Conservation (phyloP, 2,113 vertebrate genomes). For the Podiceps cristatus region DNA sequence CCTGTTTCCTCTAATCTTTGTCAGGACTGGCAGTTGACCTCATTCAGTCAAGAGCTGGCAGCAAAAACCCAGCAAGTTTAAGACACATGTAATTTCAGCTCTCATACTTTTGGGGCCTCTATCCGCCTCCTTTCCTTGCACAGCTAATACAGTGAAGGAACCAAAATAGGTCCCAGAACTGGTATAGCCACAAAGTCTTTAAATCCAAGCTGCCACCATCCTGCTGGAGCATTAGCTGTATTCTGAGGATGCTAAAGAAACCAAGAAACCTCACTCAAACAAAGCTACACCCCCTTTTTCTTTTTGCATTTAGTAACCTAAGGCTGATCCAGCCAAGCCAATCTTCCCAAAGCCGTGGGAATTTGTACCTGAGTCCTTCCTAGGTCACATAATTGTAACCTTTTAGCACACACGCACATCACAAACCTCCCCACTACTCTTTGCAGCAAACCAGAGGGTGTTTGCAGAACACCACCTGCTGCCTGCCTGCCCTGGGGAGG, state of each 20-base stretch:
- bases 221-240: background rate
- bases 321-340: background rate
- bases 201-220: background rate
- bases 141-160: background rate
- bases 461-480: background rate
- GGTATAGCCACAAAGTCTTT: background rate
- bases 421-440: background rate
- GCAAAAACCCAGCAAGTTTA: background rate
- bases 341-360: accelerated
- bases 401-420: background rate
- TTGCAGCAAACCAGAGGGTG: background rate
- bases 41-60: constrained; percentile 41
- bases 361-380: background rate
- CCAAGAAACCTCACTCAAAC: background rate
- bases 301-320: background rate
- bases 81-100: background rate
- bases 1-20: background rate
- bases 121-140: background rate
- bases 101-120: background rate
- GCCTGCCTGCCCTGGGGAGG: background rate
- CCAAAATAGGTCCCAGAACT: background rate
- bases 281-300: background rate
- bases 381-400: background rate
- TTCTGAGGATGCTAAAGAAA: background rate
- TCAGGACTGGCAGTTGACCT: background rate